Conservation (phyloP, 1,140 invertebrate genomes). For the Orius laevigatus region DNA sequence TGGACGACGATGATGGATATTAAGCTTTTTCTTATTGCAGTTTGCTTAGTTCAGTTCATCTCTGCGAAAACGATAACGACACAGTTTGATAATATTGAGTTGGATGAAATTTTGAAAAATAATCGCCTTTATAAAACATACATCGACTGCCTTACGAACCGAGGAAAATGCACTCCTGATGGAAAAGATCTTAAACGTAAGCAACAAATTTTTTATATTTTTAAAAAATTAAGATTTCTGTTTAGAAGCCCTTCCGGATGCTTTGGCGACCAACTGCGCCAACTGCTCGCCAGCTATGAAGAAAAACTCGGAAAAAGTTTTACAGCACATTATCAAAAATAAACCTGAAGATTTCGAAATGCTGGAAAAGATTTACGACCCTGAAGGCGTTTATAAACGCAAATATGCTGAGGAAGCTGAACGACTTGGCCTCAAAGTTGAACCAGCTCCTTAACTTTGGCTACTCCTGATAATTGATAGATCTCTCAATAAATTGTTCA, state of each 20-base stretch:
- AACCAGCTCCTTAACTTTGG: too few relatives aligned
- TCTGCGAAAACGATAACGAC: slow-evolving; percentile 31
- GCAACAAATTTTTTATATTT: slow-evolving; percentile 19
- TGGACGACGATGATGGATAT: too few relatives aligned
- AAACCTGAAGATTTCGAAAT: slow-evolving; percentile 37
- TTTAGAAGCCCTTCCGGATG: slow-evolving; percentile 32
- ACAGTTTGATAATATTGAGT: slow-evolving; percentile 54
- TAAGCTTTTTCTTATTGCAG: too few relatives aligned
- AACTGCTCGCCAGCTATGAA: slow-evolving; percentile 43
- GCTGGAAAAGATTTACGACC: slow-evolving; percentile 40
- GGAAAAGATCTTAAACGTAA: slow-evolving; percentile 50
- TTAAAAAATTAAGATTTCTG: neutral
- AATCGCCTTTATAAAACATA: slow-evolving; percentile 49
- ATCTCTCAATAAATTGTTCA: too few relatives aligned
- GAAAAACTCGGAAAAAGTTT: slow-evolving; percentile 32
- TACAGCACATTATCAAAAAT: slow-evolving; percentile 35
- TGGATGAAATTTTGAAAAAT: slow-evolving; percentile 48
- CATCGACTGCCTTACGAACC: slow-evolving; percentile 46
- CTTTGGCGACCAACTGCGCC: slow-evolving; percentile 38
- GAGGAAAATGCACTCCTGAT: slow-evolving; percentile 50
- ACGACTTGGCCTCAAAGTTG: too few relatives aligned
- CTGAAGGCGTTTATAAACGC: slow-evolving; percentile 33
- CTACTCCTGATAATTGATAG: too few relatives aligned
- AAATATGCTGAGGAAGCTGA: slow-evolving; percentile 29
- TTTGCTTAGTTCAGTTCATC: too few relatives aligned